Base-by-base conservation (phyloP, 2,113 vertebrate species). In the Synchiropus splendidus region DNA sequence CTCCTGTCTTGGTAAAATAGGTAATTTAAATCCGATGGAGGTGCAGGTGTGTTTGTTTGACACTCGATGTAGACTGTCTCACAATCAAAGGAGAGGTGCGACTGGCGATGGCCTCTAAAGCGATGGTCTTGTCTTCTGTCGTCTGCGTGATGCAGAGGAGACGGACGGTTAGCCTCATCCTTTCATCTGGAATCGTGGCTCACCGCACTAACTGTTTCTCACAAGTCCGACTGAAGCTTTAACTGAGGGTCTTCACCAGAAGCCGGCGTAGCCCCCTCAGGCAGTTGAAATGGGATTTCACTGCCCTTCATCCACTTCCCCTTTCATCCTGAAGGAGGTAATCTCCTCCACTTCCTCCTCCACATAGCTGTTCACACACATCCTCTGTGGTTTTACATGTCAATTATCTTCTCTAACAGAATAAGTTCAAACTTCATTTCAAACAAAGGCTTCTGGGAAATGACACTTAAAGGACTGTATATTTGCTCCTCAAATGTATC, bases 71-170 rank as follows among this genome's bases (percentile, higher is more conserved):
- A n/a, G n/a, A n/a, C n/a, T n/a, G n/a, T n/a, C n/a, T n/a, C n/a
- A n/a, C 4, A 4, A 8, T 27, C 21, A 27, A 27, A 8, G 4
- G 21, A 27, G 21, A 27, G 21, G 8, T 5, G 21, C 8, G 4
- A 8, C 8, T 27, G 21, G 21, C 4, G 21, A 27, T 27, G 8
- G 8, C 21, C 21, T 5, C 21, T 27, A 5, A 27, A 27, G 21
- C 21, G 4, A 27, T 5, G 8, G 21, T 27, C 4, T 27, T 27
- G 21, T 16, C 51, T 44, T 8, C 38, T 38, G 34, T 46, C 35
- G 56, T 45, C 47, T 14, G 42, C 50, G 48, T 73, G 68, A 77
- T 73, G 66, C 58, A 59, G 53, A 27, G 48, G 58, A 61, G 35
- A 41, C 57, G 54, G 34, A 6, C 31, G 58, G 45, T 47, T 33